Conservation (phyloP, 2,888 invertebrate species). For the Callimorpha dominula region DNA sequence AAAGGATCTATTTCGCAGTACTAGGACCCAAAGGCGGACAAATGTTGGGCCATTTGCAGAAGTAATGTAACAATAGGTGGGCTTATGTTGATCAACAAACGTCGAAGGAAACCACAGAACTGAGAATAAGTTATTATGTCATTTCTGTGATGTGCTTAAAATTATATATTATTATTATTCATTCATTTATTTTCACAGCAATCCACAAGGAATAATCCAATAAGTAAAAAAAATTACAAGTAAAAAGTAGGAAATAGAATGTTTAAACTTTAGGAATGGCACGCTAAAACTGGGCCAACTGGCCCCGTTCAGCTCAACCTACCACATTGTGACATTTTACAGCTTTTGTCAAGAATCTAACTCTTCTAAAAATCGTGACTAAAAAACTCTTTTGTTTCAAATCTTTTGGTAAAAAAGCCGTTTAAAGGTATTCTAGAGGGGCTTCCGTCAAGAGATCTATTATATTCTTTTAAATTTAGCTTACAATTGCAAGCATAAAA, state of each 20-base stretch:
- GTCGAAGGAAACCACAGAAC: not conserved
- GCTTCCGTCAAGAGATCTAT: not conserved
- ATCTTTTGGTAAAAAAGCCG: not conserved
- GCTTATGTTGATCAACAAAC: not conserved
- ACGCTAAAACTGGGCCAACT: not conserved
- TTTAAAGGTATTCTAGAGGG: not conserved
- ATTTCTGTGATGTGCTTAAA: not conserved
- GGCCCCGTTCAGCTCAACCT: not conserved
- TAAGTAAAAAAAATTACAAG: too few relatives aligned
- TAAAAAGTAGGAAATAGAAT: not conserved
- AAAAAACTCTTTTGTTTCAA: not conserved
- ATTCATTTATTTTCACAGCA: too few relatives aligned
- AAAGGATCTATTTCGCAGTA: not conserved
- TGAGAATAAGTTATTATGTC: too few relatives aligned
- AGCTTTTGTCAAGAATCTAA: not conserved
- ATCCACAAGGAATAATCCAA: too few relatives aligned
- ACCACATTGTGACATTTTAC: not conserved
- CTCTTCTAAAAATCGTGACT: not conserved
- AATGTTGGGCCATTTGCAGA: not conserved
- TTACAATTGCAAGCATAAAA: too few relatives aligned
- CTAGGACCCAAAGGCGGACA: not conserved
- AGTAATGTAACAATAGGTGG: not conserved
- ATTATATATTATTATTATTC: too few relatives aligned
- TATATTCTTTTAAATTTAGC: too few relatives aligned
- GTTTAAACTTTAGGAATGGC: too few relatives aligned